Base-by-base conservation (phyloP, 1,140 invertebrate genomes). In the Plectus sambesii region DNA sequence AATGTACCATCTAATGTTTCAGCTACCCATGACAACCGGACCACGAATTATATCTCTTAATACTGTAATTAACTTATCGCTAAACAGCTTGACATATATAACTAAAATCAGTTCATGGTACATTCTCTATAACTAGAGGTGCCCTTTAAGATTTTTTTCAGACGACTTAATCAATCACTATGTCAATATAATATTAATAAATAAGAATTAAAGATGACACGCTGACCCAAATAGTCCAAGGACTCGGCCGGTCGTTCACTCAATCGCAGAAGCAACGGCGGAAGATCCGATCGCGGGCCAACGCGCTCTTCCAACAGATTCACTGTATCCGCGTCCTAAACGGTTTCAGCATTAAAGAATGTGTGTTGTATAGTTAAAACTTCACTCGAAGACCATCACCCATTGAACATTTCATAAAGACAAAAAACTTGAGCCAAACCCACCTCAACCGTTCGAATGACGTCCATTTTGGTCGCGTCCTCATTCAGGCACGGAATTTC, bases 221-320 rank as follows among this genome's bases (percentile, higher is more conserved):
- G 6, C 90, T n/a, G n/a, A n/a, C n/a, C 92, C 2, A 99, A 65
- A 66, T 98, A 99, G 70, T 96, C 83, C 15, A 99, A 70, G 46
- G 74, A 72, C 70, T 98, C 92, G 0, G 90, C 81, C 25, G 69
- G 72, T 49, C 92, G 73, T 72, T 98, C 88, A 36, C 74, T 80
- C 35, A 99, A 60, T 40, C 74, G 73, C 23, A 71, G 49, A 26
- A 80, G 61, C 22, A 80, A 65, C n/a, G 78, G 76, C 17, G 76
- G 75, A n/a, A 78, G 59, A 48, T 74, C 70, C 49, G 73, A 71
- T 43, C 71, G 54, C 4, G 75, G 76, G 26, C 54, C 63, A 55
- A 60, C 35, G 30, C 58, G 52, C 42, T 70, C 66, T 46, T 63
- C 56, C 8, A 67, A 49, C 25, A 51, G 9, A 52, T 24, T 50